Evolutionary conservation across 2,113 vertebrate genomes (phyloP), one percentile per base, ranked within the genome.

Genomic region (Siniperca knerii): DNA sequence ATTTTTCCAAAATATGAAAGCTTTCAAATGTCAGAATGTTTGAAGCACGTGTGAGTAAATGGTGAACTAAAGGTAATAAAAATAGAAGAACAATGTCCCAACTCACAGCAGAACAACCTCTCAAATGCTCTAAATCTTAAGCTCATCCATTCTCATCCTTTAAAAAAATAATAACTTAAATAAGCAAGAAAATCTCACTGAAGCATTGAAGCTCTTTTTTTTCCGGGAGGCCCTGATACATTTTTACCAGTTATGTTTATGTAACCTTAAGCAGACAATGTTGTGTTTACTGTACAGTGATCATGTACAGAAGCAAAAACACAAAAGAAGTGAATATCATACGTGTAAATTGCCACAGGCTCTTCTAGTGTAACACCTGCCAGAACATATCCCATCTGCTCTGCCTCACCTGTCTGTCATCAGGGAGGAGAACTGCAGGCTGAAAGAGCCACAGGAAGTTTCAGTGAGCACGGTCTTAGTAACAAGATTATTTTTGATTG

Each of bases 401-500:
- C 76, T 76, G 66, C 62, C 46, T 92, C 67, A 73, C 18, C 61
- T 72, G 68, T 89, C 77, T 86, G 85, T 89, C 87, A 67, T 78
- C 75, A 66, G 50, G 8, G 79, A 62, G 65, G 61, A n/a, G 46
- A 54, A 18, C 71, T 48, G 60, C 68, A 58, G 73, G 57, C 55
- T 75, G 58, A 78, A 9, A 69, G 70, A 46, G 42, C 12, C 3
- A 12, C 75, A 81, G 76, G 79, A 84, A 6, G 60, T 75, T n/a
- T 11, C 21, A 58, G 4, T 8, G 20, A 57, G 68, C 40, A 57
- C 9, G 23, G n/a, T 60, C 15, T 52, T 35, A 58, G 40, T 67
- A 40, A 76, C 4, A 21, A 60, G 66, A 79, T 62, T 21, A 23
- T n/a, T 10, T 42, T 33, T 37, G 25, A 8, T 10, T 58, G 10